phyloP scores from a whole-genome alignment of 2,113 vertebrate genomes.

The Rallus limicola region DNA sequence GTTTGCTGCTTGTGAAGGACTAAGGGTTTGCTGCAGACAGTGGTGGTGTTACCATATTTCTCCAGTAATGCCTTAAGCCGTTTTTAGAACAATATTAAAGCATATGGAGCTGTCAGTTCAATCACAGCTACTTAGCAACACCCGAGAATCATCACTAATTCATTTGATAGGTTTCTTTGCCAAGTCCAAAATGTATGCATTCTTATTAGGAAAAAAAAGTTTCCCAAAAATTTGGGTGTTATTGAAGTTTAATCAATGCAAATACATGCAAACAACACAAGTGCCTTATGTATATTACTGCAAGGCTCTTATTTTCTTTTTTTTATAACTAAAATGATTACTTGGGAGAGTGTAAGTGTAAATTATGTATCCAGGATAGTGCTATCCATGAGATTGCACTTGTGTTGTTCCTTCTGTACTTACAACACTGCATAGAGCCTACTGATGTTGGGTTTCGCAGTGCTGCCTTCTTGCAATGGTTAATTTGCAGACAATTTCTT shows the following conservation, averaged over 20 bases:
- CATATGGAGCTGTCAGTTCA: not conserved
- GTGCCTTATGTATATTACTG: not conserved
- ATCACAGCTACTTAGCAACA: not conserved
- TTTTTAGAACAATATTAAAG: not conserved
- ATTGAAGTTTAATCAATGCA: not conserved
- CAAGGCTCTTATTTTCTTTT: not conserved
- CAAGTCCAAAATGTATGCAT: not conserved
- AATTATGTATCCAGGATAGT: not conserved
- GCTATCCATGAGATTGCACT: not conserved
- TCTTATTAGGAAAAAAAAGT: not conserved
- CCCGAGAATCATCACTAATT: not conserved
- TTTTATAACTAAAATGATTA: not conserved
- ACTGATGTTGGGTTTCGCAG: not conserved
- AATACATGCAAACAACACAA: not conserved
- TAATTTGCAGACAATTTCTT: not conserved
- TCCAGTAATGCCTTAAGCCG: not conserved
- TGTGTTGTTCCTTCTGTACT: not conserved
- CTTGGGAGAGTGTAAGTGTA: not conserved
- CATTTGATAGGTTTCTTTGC: not conserved
- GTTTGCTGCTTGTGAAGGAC: not conserved
- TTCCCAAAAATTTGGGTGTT: not conserved
- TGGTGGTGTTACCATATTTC: not conserved
- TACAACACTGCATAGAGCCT: not conserved
- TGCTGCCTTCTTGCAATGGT: not conserved
- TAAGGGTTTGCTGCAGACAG: not conserved